A percentile compares a stretch with the other conserved stretches of the same genome.
These are phyloP conservation scores for Eilema sororculum DNA, from an alignment of 2,888 invertebrate species.

Conservation along the genomic window DNA sequence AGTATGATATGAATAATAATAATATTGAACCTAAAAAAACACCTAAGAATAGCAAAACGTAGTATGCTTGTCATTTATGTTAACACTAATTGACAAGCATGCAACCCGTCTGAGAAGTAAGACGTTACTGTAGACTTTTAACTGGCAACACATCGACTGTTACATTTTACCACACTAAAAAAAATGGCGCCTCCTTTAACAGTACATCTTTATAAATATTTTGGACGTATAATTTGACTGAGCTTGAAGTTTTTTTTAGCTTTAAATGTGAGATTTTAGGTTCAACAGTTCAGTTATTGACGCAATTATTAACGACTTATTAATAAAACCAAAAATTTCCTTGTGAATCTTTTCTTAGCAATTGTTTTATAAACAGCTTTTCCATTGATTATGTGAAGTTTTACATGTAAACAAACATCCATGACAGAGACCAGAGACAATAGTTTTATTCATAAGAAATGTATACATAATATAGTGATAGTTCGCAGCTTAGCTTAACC, in stretches of 20 bases:
- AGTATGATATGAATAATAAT: no score
- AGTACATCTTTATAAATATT: neutral
- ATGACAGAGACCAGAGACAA: conserved; percentile 5
- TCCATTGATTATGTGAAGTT: neutral
- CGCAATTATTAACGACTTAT: neutral
- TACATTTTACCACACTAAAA: neutral
- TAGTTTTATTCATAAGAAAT: conserved; percentile 1
- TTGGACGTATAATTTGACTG: neutral
- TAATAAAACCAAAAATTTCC: neutral
- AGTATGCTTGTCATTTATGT: no score
- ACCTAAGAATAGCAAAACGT: no score
- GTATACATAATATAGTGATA: neutral
- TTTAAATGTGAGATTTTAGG: neutral
- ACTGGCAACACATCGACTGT: neutral
- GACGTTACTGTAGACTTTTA: neutral
- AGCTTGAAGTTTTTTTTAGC: conserved; percentile 1
- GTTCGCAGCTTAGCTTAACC: neutral
- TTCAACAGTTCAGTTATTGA: neutral
- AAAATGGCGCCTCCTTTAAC: neutral
- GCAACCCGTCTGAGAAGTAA: no score
- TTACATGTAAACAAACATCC: conserved; percentile 4
- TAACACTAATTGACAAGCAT: no score
- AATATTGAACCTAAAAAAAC: no score
- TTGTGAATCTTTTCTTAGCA: neutral
- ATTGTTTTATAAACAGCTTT: neutral